phyloP scores from a whole-genome alignment of 1,140 invertebrate genomes.

The Meloidogyne floridensis region DNA sequence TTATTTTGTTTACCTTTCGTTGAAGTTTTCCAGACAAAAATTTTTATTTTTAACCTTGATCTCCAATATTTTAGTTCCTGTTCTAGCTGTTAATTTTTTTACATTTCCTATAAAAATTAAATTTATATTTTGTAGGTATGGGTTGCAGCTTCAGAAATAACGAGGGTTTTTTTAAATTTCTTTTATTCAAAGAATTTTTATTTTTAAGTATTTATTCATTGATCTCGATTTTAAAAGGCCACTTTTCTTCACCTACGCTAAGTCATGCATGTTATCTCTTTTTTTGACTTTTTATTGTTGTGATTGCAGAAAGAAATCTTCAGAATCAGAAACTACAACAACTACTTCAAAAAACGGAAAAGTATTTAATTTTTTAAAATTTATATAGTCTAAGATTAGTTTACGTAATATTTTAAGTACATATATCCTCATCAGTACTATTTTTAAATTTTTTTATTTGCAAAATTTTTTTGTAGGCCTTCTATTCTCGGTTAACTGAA shows the following conservation, averaged over 20 bases:
- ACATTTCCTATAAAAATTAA: background rate
- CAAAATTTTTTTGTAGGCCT: too few species aligned
- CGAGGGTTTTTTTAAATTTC: background rate
- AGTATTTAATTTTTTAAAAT: too few species aligned
- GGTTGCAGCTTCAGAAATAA: constrained; percentile 3
- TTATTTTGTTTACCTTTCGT: too few species aligned
- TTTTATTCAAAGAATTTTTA: constrained; percentile 36
- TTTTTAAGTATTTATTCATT: constrained; percentile 46
- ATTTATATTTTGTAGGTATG: background rate
- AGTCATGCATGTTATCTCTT: background rate
- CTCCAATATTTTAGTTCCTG: too few species aligned
- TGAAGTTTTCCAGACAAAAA: too few species aligned
- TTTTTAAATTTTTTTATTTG: too few species aligned
- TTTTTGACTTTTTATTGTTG: background rate
- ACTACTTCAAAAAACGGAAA: too few species aligned
- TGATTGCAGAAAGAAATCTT: background rate
- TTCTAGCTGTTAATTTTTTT: too few species aligned
- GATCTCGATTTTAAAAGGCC: constrained; percentile 53
- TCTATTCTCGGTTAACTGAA: background rate
- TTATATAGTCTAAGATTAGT: too few species aligned
- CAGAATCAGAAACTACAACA: background rate
- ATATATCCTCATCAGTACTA: too few species aligned
- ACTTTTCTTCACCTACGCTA: constrained; percentile 40
- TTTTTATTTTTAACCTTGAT: too few species aligned
- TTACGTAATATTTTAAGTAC: too few species aligned